Percentiles rank a stretch among this genome's conserved stretches.
Conservation (phyloP, 2,113 vertebrate species). For the Cavia aperea region DNA sequence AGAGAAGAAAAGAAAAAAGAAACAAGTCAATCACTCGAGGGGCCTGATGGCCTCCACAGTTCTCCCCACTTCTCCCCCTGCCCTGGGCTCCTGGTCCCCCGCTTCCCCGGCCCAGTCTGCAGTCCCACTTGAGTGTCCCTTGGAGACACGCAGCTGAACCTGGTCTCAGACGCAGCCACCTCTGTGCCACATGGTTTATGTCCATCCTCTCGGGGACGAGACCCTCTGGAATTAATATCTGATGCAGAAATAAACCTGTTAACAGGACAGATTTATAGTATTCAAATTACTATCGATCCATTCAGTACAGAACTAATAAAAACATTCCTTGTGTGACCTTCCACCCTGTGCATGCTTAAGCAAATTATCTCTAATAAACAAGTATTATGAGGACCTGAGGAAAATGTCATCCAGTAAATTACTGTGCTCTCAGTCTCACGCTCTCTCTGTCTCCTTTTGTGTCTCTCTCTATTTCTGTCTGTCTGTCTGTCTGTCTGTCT, state of each 20-base stretch:
- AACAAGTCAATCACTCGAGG: background rate
- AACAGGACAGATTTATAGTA: conserved; percentile 73
- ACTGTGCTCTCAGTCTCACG: background rate
- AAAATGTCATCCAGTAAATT: conserved; percentile 67
- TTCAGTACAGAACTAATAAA: conserved; percentile 67
- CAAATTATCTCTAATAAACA: conserved; percentile 77
- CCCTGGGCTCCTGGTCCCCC: fast-evolving
- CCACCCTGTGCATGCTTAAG: conserved; percentile 64
- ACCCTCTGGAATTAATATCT: conserved; percentile 73
- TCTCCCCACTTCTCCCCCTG: background rate
- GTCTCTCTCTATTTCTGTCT: too few relatives aligned
- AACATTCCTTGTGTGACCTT: conserved; percentile 58
- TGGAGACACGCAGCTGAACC: background rate
- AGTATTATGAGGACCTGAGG: conserved; percentile 56
- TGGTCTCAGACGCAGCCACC: conserved; percentile 19
- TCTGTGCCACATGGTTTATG: conserved; percentile 17
- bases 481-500: background rate
- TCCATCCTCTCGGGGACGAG: conserved; percentile 35
- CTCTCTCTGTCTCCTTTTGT: background rate
- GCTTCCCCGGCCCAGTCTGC: fast-evolving
- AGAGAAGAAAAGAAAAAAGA: fast-evolving
- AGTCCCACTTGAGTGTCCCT: fast-evolving
- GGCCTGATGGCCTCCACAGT: background rate
- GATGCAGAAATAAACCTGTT: conserved; percentile 74
- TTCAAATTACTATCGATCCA: conserved; percentile 75